Evolutionary conservation across 2,113 vertebrate species (phyloP).

Genomic region (Crotalus tigris): DNA sequence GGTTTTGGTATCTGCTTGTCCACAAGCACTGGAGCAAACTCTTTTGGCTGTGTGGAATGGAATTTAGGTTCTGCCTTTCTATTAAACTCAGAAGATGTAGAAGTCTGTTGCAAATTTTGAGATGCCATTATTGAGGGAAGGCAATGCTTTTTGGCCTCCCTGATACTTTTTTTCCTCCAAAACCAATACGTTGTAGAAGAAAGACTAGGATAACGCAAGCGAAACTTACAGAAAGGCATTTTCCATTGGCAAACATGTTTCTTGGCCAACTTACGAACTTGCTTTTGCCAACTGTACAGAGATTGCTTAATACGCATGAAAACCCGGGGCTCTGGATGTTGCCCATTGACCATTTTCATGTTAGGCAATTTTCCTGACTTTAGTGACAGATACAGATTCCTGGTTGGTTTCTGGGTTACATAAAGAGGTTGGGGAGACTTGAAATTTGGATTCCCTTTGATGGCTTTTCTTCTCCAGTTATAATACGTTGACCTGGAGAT

Average conservation of each 20-base stretch:
- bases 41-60: conserved; percentile 20
- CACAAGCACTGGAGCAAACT: conserved; percentile 1
- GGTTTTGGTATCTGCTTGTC: conserved; percentile 16
- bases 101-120: not conserved
- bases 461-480: conserved; percentile 94
- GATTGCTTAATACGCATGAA: conserved; percentile 57
- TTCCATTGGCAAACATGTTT: conserved; percentile 74
- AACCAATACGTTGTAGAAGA: conserved; percentile 85
- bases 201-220: conserved; percentile 81
- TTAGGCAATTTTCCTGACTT: conserved; percentile 35
- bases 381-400: conserved; percentile 34
- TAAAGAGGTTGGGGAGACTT: conserved; percentile 55
- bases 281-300: conserved; percentile 76
- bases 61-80: not conserved
- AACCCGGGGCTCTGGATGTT: not conserved
- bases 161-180: conserved; percentile 72
- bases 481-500: conserved; percentile 96
- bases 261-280: conserved; percentile 77
- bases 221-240: conserved; percentile 84
- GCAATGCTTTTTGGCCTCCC: not conserved
- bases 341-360: conserved; percentile 40
- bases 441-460: conserved; percentile 79
- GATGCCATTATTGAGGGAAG: conserved; percentile 30
- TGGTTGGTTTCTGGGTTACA: conserved; percentile 29
- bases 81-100: not conserved